Evolutionary conservation across 2,888 invertebrate genomes (phyloP).

Genomic region (Tubiluchus corallicola): DNA sequence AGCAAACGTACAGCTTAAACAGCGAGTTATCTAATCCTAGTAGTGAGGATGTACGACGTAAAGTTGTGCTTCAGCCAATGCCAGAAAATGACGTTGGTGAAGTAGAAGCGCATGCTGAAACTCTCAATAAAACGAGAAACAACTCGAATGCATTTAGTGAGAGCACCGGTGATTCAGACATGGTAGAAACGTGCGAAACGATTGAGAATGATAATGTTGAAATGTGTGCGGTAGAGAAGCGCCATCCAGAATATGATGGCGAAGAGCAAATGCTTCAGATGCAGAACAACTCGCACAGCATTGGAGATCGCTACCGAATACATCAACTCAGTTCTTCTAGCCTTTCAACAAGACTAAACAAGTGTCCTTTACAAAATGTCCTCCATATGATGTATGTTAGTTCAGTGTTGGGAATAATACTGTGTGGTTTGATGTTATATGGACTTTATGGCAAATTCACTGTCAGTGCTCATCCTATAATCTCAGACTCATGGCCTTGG

Average conservation of each 20-base stretch:
- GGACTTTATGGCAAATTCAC: conserved; percentile 37
- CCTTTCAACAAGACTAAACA: conserved; percentile 13
- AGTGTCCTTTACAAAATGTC: conserved; percentile 33
- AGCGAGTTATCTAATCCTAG: conserved; percentile 18
- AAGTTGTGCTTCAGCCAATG: conserved; percentile 4
- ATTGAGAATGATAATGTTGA: neutral
- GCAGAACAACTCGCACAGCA: conserved; percentile 35
- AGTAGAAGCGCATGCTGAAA: neutral
- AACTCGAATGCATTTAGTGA: conserved; percentile 17
- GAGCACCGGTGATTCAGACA: conserved; percentile 4
- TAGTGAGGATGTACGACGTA: neutral
- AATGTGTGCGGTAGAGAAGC: neutral
- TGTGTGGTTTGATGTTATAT: conserved; percentile 34
- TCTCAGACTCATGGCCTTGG: conserved; percentile 36
- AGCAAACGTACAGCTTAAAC: conserved; percentile 26
- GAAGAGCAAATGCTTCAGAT: conserved; percentile 34
- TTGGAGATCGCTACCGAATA: conserved; percentile 32
- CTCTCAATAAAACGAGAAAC: conserved; percentile 16
- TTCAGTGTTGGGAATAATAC: conserved; percentile 35
- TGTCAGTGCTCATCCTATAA: conserved; percentile 20
- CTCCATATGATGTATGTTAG: conserved; percentile 36
- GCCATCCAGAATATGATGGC: conserved; percentile 12
- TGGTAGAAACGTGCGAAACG: neutral
- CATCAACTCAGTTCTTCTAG: conserved; percentile 15
- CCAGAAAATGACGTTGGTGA: neutral